Evolutionary conservation across 2,797 vertebrate genomes (phyloP).

Genomic region (Sphenodon punctatus): DNA sequence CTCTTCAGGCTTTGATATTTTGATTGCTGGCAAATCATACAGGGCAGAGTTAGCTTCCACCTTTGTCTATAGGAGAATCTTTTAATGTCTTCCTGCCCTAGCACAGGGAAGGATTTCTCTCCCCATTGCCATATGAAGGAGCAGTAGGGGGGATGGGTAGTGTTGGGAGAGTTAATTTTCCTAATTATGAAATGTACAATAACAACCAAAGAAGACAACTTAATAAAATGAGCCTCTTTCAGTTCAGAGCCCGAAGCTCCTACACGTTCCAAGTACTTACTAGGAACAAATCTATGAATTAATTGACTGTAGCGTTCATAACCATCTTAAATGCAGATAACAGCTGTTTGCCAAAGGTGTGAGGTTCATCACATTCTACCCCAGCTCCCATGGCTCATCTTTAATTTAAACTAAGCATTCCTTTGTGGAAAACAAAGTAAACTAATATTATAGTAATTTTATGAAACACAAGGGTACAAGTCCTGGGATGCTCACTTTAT

Average conservation of each 20-base stretch:
- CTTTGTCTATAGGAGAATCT: neutral
- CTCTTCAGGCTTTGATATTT: too few relatives aligned
- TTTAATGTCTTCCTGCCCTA: neutral
- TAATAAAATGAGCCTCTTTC: neutral
- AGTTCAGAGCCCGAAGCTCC: neutral
- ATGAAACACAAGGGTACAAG: neutral
- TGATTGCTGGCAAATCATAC: too few relatives aligned
- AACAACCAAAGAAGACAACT: neutral
- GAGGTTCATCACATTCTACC: neutral
- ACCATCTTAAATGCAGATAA: conserved; percentile 26
- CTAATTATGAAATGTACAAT: neutral
- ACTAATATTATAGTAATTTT: conserved; percentile 34
- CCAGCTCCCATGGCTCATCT: neutral
- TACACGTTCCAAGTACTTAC: neutral
- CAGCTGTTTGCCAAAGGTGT: conserved; percentile 6
- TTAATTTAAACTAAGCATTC: conserved; percentile 7
- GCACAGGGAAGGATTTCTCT: neutral
- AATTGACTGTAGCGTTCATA: conserved; percentile 8
- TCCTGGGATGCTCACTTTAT: neutral
- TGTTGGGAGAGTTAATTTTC: neutral
- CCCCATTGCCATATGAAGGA: neutral
- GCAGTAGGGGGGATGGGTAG: neutral
- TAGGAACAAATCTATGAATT: conserved; percentile 14
- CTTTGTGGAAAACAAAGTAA: conserved; percentile 22
- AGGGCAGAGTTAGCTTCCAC: too few relatives aligned